Percentiles rank a stretch among this genome's conserved stretches.
Evolutionary conservation across 2,888 invertebrate genomes (phyloP).

Genomic region (Eilema griseolum): DNA sequence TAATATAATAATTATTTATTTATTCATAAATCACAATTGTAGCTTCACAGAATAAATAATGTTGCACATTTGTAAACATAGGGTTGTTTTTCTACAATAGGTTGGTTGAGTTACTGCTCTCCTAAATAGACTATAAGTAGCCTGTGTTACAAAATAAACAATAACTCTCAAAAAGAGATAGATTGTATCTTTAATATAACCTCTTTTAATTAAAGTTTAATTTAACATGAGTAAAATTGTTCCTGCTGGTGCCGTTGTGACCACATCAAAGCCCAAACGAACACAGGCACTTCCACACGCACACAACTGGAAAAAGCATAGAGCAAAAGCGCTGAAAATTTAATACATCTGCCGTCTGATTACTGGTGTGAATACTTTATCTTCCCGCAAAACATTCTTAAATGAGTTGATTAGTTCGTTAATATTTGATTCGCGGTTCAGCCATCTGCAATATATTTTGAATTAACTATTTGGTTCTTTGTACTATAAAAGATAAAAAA

Average conservation of each 20-base stretch:
- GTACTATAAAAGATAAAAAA: background rate
- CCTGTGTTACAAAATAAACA: too few relatives aligned
- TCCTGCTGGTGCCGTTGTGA: background rate
- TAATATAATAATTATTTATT: too few relatives aligned
- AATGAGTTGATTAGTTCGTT: conserved; percentile 42
- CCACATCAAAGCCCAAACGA: background rate
- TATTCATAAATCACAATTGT: too few relatives aligned
- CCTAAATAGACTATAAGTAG: too few relatives aligned
- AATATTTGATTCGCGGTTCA: conserved; percentile 26
- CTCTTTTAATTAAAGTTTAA: conserved; percentile 11
- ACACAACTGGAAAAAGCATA: conserved; percentile 26
- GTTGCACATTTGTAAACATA: too few relatives aligned
- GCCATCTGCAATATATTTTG: conserved; percentile 5
- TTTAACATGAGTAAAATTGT: conserved; percentile 3
- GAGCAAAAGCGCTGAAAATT: conserved; percentile 38
- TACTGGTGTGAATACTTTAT: conserved; percentile 41
- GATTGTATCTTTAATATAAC: background rate
- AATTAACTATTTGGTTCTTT: background rate
- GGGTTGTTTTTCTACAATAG: too few relatives aligned
- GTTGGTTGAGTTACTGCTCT: too few relatives aligned
- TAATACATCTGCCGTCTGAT: conserved; percentile 42
- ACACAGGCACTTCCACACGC: conserved; percentile 6
- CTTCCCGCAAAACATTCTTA: conserved; percentile 34
- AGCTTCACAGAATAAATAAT: too few relatives aligned
- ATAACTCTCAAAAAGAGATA: background rate